These are phyloP conservation scores for Camponotus fellah DNA, from an alignment of 2,888 invertebrate genomes.

Conservation along the genomic window DNA sequence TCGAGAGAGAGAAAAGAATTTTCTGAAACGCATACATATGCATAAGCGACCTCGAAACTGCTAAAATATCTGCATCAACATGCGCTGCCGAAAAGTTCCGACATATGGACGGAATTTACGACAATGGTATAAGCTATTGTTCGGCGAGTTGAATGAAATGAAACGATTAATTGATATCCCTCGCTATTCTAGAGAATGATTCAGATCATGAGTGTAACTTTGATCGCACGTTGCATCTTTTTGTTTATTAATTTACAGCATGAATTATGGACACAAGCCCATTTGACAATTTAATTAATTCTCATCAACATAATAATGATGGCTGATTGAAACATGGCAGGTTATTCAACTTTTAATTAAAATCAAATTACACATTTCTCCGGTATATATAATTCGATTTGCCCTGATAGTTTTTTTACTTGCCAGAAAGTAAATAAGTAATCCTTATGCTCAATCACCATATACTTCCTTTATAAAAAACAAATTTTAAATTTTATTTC, in stretches of 20 bases:
- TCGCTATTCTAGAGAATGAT: slow-evolving; percentile 5
- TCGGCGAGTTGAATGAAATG: slow-evolving; percentile 36
- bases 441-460: slow-evolving; percentile 19
- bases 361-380: slow-evolving; percentile 30
- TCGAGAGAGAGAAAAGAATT: not conserved
- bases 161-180: slow-evolving; percentile 32
- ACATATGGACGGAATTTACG: slow-evolving; percentile 32
- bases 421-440: slow-evolving; percentile 34
- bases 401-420: slow-evolving; percentile 11
- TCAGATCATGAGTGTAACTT: not conserved
- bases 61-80: slow-evolving; percentile 10
- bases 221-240: not conserved
- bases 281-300: slow-evolving; percentile 18
- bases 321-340: slow-evolving; percentile 21
- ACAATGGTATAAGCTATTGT: slow-evolving; percentile 21
- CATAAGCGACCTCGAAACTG: not conserved
- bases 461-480: slow-evolving; percentile 24
- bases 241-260: slow-evolving; percentile 24
- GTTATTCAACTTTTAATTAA: slow-evolving; percentile 51
- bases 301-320: slow-evolving; percentile 28
- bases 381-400: slow-evolving; percentile 39
- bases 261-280: not conserved
- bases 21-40: not conserved
- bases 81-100: slow-evolving; percentile 1
- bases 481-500: slow-evolving; percentile 34